Evolutionary conservation across 2,888 invertebrate genomes (phyloP).

Genomic region (Xylota segnis): DNA sequence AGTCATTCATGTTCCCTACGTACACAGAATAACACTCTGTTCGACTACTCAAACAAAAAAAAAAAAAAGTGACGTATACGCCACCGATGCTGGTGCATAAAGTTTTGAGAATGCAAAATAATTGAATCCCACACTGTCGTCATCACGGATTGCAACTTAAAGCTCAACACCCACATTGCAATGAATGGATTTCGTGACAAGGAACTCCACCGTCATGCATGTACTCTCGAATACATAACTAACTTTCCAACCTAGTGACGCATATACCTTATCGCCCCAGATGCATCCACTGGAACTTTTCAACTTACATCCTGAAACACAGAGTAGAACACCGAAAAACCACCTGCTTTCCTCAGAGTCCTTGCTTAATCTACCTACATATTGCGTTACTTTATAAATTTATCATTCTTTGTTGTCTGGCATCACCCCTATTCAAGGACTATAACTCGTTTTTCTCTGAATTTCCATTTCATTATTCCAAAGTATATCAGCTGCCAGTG

Average conservation of each 20-base stretch:
- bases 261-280: conserved; percentile 1
- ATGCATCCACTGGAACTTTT: conserved; percentile 2
- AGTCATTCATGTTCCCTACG: no score
- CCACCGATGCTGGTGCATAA: background rate
- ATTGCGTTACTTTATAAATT: background rate
- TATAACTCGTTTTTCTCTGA: conserved; percentile 11
- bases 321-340: background rate
- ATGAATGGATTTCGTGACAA: background rate
- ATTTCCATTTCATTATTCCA: background rate
- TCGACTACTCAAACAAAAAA: background rate
- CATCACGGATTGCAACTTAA: background rate
- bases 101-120: background rate
- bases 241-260: conserved; percentile 1
- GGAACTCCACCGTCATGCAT: background rate
- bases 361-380: background rate
- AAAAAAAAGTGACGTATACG: conserved; percentile 33
- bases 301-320: background rate
- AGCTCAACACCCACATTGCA: conserved; percentile 5
- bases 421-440: background rate
- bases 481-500: conserved; percentile 14
- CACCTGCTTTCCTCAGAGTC: background rate
- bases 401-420: background rate
- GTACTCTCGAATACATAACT: background rate
- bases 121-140: background rate
- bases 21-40: no score